Evolutionary conservation across 1,140 invertebrate species (phyloP), one percentile per base, ranked within the genome.

Genomic region (Drosophila setifemur): DNA sequence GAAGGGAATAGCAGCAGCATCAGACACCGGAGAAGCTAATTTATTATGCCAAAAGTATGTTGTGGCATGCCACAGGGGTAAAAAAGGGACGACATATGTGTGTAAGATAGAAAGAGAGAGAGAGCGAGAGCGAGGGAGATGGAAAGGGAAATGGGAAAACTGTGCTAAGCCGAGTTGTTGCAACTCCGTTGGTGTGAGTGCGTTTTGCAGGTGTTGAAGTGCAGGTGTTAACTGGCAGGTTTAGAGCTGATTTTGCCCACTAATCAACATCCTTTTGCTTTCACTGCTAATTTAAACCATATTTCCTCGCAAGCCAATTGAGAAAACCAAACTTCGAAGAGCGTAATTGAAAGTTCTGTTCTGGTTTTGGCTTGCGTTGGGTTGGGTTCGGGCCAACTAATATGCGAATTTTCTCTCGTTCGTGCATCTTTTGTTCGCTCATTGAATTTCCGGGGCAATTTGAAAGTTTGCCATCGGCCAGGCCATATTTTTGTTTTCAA

Each of bases 41-140:
- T 85, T 83, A 83, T 83, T 83, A 83, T 83, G 79, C 54, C 79
- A 72, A 83, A 71, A 77, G 55, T 79, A 74, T 54, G 50, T 78
- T 64, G 50, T 72, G 54, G 53, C 50, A 66, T 33, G 48, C 67
- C 67, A 43, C 43, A 44, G 28, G 66, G 52, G 42, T 14, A 61
- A 61, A 68, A 68, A 39, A 35, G 45, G 37, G 49, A 26, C 26
- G 37, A 25, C 8, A 21, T 31, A 21, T 6, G 35, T n/a, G 25
- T 16, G 25, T 2, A 6, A 8, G 19, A 4, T 14, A 5, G 14
- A 14, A n/a, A 33, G 26, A 5, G 8, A 8, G 19, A 4, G 19
- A 5, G 14, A 14, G 12, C 28, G 26, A 5, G 16, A 5, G 2
- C 2, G 31, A 8, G 28, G 29, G 37, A 12, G 31, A 6, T 7